Base-by-base conservation (phyloP, 2,797 vertebrate species). In the Pangasius larnaudii region DNA sequence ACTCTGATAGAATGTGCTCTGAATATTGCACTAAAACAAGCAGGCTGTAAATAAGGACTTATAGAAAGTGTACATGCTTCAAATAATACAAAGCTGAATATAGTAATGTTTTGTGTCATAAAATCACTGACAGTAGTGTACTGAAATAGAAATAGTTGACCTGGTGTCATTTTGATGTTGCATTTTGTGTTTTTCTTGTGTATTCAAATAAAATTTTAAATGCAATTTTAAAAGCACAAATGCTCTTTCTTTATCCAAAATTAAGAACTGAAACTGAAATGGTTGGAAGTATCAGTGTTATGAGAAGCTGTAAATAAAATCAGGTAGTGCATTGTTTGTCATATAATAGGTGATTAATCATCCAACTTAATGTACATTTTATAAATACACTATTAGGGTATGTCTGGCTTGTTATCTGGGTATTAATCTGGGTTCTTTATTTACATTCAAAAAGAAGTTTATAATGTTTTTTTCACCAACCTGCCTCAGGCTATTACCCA, bases 281-380 rank as follows among this genome's bases (percentile, higher is more conserved):
- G 33, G 16, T 14, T 78, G 14, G 10, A 80, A 59, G 56, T 11
- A 81, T 61, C 53, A 53, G 59, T 88, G 42, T 87, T 83, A 87
- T n/a, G 74, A 53, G 10, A 53, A 39, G 7, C 30, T 84, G 46
- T 56, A 56, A 67, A 83, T 51, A 49, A 82, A 80, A 42, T 80
- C 10, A 24, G 39, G 56, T 3, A 6, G 39, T 63, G 56, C 10
- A 59, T 36, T 36, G 53, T 58, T 63, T 46, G 19, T 63, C 36
- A n/a, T 16, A 27, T 18, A n/a, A 61, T 42, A 46, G 16, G 11
- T 30, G 2, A 36, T 59, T 36, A 6, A 59, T 80, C 56, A 16
- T 14, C 46, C 7, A 36, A 22, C 0, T 2, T 14, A 16, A 61
- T 59, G 22, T 39, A 27, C 22, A 42, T 81, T 58, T 33, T 9